Evolutionary conservation across 2,113 vertebrate species (phyloP).

Genomic region (Heteronetta atricapilla): DNA sequence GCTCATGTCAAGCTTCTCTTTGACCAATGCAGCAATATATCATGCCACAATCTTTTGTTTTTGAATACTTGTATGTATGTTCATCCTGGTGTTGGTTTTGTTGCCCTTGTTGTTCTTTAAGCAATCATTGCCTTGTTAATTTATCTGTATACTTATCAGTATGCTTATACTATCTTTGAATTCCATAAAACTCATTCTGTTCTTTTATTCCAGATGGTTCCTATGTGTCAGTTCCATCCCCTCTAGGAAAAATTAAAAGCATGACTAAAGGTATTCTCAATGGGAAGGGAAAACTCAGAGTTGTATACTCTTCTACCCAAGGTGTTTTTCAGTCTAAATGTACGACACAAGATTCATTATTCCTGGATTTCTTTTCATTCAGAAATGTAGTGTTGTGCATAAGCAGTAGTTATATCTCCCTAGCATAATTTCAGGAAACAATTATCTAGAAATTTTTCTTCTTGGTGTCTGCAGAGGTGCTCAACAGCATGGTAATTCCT

Average conservation of each 20-base stretch:
- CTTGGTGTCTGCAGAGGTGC: not conserved
- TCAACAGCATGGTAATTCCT: not conserved
- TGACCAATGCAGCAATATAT: not conserved
- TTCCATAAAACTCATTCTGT: not conserved
- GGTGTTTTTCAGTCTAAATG: not conserved
- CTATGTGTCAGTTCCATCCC: conserved; percentile 93
- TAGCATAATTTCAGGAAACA: not conserved
- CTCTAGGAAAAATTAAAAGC: conserved; percentile 95
- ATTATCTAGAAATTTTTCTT: not conserved
- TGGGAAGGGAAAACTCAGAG: not conserved
- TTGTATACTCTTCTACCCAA: not conserved
- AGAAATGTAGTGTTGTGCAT: not conserved
- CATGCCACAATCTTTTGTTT: rapidly evolving
- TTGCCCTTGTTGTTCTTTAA: not conserved
- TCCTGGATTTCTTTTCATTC: not conserved
- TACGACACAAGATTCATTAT: not conserved
- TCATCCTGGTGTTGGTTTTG: not conserved
- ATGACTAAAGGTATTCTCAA: conserved; percentile 93
- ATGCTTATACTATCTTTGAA: not conserved
- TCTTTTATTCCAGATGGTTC: conserved; percentile 87
- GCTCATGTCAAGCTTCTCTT: too few relatives aligned
- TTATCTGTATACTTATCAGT: not conserved
- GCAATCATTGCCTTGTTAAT: not conserved
- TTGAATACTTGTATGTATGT: not conserved
- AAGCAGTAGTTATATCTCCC: not conserved